Conservation (phyloP, 2,888 invertebrate species). For the Plebejus melissa region DNA sequence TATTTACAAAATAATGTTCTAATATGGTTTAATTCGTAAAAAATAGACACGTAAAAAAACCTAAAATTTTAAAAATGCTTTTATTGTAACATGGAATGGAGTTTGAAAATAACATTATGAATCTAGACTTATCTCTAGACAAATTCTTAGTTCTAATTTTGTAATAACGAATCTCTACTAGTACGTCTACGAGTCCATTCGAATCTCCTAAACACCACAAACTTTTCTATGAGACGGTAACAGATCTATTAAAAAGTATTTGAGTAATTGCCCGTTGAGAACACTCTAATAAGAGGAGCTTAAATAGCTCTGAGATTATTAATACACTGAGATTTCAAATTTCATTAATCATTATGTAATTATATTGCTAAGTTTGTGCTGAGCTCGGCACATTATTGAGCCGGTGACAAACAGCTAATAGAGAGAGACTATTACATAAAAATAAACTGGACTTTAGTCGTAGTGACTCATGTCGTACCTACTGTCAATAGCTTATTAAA, state of each 20-base stretch:
- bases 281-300: background rate
- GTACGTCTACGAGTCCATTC: background rate
- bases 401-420: background rate
- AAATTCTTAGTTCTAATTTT: background rate
- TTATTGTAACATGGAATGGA: conserved; percentile 21
- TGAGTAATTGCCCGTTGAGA: background rate
- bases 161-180: background rate
- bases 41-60: background rate
- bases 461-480: background rate
- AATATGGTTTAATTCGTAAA: background rate
- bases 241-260: conserved; percentile 3
- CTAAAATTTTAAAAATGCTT: conserved; percentile 5
- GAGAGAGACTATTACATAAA: background rate
- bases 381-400: background rate
- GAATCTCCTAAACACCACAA: background rate
- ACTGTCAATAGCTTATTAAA: background rate
- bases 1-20: background rate
- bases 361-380: background rate
- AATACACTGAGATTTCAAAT: background rate
- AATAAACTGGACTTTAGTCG: background rate
- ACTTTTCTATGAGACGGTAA: background rate
- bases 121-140: background rate
- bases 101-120: background rate
- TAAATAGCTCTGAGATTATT: background rate
- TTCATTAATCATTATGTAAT: background rate